A percentile compares a stretch with the other conserved stretches of the same genome.
Evolutionary conservation across 2,797 vertebrate genomes (phyloP).

Genomic region (Anabacerthia variegaticeps): DNA sequence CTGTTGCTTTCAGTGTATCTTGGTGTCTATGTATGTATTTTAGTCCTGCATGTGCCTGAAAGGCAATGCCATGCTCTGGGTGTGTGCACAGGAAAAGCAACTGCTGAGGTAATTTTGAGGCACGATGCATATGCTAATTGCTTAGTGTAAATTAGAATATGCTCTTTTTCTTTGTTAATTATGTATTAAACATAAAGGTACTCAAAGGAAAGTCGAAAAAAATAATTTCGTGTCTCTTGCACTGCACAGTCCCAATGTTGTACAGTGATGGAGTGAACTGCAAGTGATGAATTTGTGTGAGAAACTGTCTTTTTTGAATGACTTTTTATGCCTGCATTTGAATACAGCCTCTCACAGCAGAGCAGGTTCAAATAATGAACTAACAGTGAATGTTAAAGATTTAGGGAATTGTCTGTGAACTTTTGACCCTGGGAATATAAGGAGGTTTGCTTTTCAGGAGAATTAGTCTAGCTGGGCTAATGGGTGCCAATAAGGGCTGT

Average conservation of each 20-base stretch:
- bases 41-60: not conserved
- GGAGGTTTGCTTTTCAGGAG: constrained; percentile 65
- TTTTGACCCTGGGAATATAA: constrained; percentile 62
- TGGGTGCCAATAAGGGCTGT: constrained; percentile 65
- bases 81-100: not conserved
- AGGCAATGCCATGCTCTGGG: not conserved
- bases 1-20: not conserved
- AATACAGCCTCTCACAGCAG: constrained; percentile 47
- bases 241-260: not conserved
- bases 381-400: constrained; percentile 70
- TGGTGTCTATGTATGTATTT: not conserved
- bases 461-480: constrained; percentile 66
- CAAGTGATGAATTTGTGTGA: constrained; percentile 13
- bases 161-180: not conserved
- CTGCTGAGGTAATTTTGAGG: not conserved
- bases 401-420: constrained; percentile 66
- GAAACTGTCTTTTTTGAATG: constrained; percentile 33
- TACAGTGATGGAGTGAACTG: not conserved
- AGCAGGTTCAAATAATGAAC: constrained; percentile 70
- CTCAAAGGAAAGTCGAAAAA: not conserved
- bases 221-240: not conserved
- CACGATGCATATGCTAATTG: accelerated
- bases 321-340: constrained; percentile 39
- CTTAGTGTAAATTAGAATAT: not conserved
- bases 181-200: not conserved